A percentile compares a stretch with the other conserved stretches of the same genome.
Evolutionary conservation across 53 echinoderm and acorn worm species (phyloP).

Genomic region (Pentamera pediparva): DNA sequence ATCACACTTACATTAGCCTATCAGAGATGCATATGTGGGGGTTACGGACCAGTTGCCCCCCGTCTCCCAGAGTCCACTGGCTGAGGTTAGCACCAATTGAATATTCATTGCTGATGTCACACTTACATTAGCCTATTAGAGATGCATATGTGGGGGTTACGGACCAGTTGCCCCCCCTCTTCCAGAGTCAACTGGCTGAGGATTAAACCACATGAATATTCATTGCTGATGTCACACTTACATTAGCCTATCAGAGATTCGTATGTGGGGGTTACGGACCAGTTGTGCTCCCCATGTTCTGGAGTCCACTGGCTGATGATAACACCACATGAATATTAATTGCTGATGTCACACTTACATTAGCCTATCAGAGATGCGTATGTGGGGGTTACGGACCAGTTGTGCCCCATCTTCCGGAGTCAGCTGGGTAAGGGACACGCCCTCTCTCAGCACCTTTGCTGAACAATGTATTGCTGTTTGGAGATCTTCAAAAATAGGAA

Average conservation of each 20-base stretch:
- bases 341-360: too few species aligned
- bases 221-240: too few species aligned
- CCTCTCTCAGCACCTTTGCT: conserved; percentile 74
- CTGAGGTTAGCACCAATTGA: conserved; percentile 61
- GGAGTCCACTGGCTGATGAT: conserved; percentile 52
- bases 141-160: too few species aligned
- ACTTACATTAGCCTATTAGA: too few species aligned
- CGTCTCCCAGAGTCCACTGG: conserved; percentile 58
- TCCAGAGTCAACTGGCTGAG: too few species aligned
- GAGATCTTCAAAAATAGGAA: conserved; percentile 91
- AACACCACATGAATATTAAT: too few species aligned
- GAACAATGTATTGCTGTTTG: conserved; percentile 80
- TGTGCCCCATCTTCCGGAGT: conserved; percentile 75
- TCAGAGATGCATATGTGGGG: conserved; percentile 65
- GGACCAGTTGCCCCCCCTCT: too few species aligned
- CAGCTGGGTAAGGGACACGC: conserved; percentile 60
- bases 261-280: conserved; percentile 69
- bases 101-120: too few species aligned
- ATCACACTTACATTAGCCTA: conserved; percentile 86
- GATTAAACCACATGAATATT: too few species aligned
- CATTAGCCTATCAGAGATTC: conserved; percentile 74
- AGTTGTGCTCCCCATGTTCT: conserved; percentile 87
- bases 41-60: conserved; percentile 85
- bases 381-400: conserved; percentile 73
- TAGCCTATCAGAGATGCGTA: conserved; percentile 65